These are phyloP conservation scores for Chrysina gloriosa DNA, from an alignment of 2,888 invertebrate species.

Conservation along the genomic window DNA sequence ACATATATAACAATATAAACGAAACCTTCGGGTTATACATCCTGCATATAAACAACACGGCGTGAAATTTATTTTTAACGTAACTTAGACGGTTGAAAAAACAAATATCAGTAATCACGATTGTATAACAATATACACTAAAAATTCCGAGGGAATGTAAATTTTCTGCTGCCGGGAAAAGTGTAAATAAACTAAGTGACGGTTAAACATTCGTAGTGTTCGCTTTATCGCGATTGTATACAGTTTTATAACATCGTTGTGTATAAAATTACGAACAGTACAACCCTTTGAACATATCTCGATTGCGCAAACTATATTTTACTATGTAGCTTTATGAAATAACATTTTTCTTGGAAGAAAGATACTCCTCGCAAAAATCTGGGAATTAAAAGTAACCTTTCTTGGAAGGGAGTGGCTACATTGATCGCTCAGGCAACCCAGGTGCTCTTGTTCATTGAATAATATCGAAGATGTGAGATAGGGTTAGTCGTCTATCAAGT, in stretches of 20 bases:
- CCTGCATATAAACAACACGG: conserved; percentile 1
- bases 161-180: neutral
- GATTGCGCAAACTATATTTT: too few relatives aligned
- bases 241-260: neutral
- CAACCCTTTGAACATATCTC: too few relatives aligned
- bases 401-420: too few relatives aligned
- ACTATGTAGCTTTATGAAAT: too few relatives aligned
- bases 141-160: neutral
- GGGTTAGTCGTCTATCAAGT: neutral
- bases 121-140: conserved; percentile 19
- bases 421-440: too few relatives aligned
- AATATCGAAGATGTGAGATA: neutral
- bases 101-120: conserved; percentile 1
- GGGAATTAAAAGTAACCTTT: too few relatives aligned
- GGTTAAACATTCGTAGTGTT: neutral
- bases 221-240: neutral
- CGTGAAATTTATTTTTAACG: conserved; percentile 12
- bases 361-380: too few relatives aligned
- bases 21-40: neutral
- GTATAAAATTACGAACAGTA: neutral
- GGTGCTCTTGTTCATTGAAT: neutral
- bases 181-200: conserved; percentile 8
- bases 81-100: neutral
- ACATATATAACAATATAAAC: neutral
- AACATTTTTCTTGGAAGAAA: too few relatives aligned